Evolutionary conservation across 2,888 invertebrate genomes (phyloP), one percentile per base, ranked within the genome.

Genomic region (Nephrotoma flavescens): DNA sequence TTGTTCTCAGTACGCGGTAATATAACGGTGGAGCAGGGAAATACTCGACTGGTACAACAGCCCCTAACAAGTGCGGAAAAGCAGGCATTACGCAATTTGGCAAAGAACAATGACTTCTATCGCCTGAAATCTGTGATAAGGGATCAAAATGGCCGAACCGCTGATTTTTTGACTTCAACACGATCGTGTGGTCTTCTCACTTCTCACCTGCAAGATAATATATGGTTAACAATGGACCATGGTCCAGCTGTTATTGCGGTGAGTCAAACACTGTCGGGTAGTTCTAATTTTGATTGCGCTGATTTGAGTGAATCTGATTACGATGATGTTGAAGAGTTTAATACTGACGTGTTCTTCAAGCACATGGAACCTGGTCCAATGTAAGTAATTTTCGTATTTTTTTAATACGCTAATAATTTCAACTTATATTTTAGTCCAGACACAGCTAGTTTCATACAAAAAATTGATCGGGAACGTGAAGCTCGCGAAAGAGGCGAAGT

Each of bases 401-500:
- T 4, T 4, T 4, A 83, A 12, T 42, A 86, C 41, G 85, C 41
- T 42, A 41, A 45, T 31, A 1, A 47, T 31, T 15, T 11, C 47
- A 6, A 57, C 86, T 85, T 87, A 83, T 11, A 47, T 84, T 47
- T 47, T 12, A 96, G 96, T 83, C 99, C 99, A 52, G 99, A 99
- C 89, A 99, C 98, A n/a, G 96, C 97, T 85, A 95, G 96, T 4
- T 99, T 97, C 90, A 96, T 99, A 89, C 97, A 98, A 90, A 98
- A 98, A 91, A 90, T 98, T 86, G 98, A 99, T 90, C 93, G 96
- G 87, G 99, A 99, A 91, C 95, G 96, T 89, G 96, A 96, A 91
- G 96, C 97, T 0, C 94, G 96, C 88, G 97, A 98, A 90, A 95
- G 96, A 88, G 97, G 97, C 41, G 97, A 98, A 89, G 93, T 95